These are phyloP conservation scores for Chiloscyllium plagiosum DNA, from an alignment of 2,113 vertebrate species.

Conservation along the genomic window DNA sequence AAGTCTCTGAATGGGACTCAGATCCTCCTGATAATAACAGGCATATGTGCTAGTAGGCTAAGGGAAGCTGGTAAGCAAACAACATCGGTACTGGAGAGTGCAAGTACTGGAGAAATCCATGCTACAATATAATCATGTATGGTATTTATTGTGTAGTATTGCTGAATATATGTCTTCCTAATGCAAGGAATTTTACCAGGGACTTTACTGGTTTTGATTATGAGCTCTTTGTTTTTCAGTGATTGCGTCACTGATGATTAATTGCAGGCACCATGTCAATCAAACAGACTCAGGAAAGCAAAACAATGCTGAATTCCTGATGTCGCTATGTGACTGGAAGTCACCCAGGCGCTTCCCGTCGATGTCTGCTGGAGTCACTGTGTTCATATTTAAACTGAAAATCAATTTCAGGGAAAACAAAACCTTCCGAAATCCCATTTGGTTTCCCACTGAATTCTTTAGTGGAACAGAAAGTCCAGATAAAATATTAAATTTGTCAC, in stretches of 20 bases:
- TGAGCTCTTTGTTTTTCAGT: not conserved
- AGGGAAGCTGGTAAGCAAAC: not conserved
- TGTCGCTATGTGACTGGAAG: not conserved
- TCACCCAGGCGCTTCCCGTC: not conserved
- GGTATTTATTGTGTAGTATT: not conserved
- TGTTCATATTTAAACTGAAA: not conserved
- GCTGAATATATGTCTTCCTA: not conserved
- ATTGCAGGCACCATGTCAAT: not conserved
- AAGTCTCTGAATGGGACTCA: not conserved
- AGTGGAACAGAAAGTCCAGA: not conserved
- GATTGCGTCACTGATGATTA: slow-evolving; percentile 1
- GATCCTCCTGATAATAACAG: not conserved
- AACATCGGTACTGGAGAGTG: not conserved
- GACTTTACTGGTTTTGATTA: not conserved
- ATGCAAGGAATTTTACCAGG: not conserved
- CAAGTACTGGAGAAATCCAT: not conserved
- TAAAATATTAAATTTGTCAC: not conserved
- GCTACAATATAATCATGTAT: not conserved
- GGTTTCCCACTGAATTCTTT: not conserved
- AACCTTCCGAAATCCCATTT: not conserved
- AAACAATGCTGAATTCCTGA: slow-evolving; percentile 23
- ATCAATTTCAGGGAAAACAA: not conserved
- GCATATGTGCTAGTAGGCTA: not conserved
- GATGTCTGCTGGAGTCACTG: too few relatives aligned
- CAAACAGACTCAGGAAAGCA: slow-evolving; percentile 4